A percentile compares a stretch with the other conserved stretches of the same genome.
Evolutionary conservation across 1,140 invertebrate genomes (phyloP).

Genomic region (Drosophila bifasciata): DNA sequence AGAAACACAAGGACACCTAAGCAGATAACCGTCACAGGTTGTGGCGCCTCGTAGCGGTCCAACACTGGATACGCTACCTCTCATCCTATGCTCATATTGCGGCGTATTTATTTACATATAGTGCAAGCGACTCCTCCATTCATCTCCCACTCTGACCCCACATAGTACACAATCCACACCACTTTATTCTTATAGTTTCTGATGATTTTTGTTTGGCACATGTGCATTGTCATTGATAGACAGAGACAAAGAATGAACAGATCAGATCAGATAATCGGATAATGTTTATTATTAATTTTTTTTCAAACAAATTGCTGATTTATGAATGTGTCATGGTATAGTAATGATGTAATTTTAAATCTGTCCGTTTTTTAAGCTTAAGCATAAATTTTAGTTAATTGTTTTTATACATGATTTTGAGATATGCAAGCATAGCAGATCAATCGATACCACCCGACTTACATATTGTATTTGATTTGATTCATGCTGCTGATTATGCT

Average conservation of each 20-base stretch:
- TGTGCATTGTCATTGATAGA: slow-evolving; percentile 48
- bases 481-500: slow-evolving; percentile 48
- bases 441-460: slow-evolving; percentile 24
- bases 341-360: slow-evolving; percentile 55
- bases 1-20: slow-evolving; percentile 86
- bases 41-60: slow-evolving; percentile 19
- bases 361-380: slow-evolving; percentile 75
- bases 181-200: slow-evolving; percentile 46
- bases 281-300: slow-evolving; percentile 50
- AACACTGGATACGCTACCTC: slow-evolving; percentile 20
- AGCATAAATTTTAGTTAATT: slow-evolving; percentile 79
- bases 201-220: slow-evolving; percentile 47
- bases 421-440: slow-evolving; percentile 41
- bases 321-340: slow-evolving; percentile 60
- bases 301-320: slow-evolving; percentile 61
- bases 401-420: slow-evolving; percentile 76
- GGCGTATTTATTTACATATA: slow-evolving; percentile 77
- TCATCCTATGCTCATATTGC: slow-evolving; percentile 78
- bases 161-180: slow-evolving; percentile 22
- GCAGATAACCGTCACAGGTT: too few species aligned
- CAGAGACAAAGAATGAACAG: not conserved
- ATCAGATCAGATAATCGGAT: slow-evolving; percentile 7
- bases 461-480: slow-evolving; percentile 48
- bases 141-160: slow-evolving; percentile 14
- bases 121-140: slow-evolving; percentile 50